Conservation (phyloP, 2,797 vertebrate species). For the Oophaga sylvatica region DNA sequence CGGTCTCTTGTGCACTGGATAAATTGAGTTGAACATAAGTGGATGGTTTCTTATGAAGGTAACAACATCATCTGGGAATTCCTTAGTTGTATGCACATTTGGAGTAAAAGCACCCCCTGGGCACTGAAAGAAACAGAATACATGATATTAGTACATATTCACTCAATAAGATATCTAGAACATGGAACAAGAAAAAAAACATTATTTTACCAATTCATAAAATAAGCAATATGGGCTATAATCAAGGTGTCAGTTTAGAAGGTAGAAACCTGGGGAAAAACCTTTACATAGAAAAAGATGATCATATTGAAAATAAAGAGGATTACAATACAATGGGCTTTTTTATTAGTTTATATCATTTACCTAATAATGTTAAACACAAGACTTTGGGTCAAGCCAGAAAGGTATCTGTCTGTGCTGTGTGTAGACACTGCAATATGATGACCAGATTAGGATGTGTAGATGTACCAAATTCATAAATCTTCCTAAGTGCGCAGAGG, state of each 20-base stretch:
- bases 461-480: no score
- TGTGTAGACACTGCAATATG: no score
- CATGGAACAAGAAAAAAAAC: background rate
- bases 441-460: no score
- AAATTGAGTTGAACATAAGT: conserved; percentile 94
- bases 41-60: conserved; percentile 96
- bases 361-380: no score
- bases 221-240: background rate
- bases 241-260: background rate
- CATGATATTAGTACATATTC: background rate
- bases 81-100: conserved; percentile 89
- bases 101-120: conserved; percentile 97
- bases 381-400: no score
- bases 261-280: background rate
- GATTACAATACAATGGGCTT: no score
- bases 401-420: no score
- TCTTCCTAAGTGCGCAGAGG: no score
- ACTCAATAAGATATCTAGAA: background rate
- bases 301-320: no score
- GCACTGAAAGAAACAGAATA: conserved; percentile 76
- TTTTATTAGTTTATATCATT: no score
- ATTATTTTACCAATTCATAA: background rate
- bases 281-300: no score
- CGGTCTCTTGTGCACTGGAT: conserved; percentile 87
- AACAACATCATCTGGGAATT: conserved; percentile 97